Evolutionary conservation across 2,113 vertebrate genomes (phyloP).

Genomic region (Megaceryle torquata): DNA sequence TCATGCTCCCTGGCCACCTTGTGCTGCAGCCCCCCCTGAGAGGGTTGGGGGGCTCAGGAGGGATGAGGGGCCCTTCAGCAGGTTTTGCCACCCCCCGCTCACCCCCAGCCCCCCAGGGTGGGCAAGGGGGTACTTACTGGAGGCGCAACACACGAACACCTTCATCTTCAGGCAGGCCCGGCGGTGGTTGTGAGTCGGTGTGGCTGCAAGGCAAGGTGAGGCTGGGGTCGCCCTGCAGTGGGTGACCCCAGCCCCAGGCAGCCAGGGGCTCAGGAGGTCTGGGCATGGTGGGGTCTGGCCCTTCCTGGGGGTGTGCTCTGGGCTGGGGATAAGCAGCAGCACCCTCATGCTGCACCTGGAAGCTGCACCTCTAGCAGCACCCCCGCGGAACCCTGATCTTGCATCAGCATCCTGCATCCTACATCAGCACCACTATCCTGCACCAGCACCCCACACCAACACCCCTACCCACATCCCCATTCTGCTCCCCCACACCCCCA

Average conservation of each 20-base stretch:
- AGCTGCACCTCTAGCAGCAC: background rate
- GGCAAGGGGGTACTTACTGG: slow-evolving; percentile 78
- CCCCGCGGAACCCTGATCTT: background rate
- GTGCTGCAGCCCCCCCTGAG: background rate
- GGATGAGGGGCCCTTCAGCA: background rate
- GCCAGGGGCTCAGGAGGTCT: background rate
- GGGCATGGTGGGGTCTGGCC: background rate
- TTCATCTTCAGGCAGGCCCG: slow-evolving; percentile 94
- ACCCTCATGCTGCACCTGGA: background rate
- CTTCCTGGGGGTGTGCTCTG: rapidly evolving
- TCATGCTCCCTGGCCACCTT: background rate
- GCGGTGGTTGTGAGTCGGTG: slow-evolving; percentile 90
- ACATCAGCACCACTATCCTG: background rate
- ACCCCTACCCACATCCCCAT: background rate
- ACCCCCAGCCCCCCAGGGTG: background rate
- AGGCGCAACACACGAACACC: slow-evolving; percentile 94
- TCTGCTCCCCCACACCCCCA: background rate
- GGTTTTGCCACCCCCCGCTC: background rate
- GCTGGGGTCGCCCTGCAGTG: background rate
- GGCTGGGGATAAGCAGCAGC: background rate
- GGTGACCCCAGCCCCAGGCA: background rate
- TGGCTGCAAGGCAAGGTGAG: slow-evolving; percentile 71
- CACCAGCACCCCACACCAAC: too few species aligned
- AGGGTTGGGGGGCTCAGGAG: background rate
- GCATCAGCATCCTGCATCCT: background rate